These are phyloP conservation scores for Agapetus fuscipes DNA, from an alignment of 2,888 invertebrate genomes.

Conservation along the genomic window DNA sequence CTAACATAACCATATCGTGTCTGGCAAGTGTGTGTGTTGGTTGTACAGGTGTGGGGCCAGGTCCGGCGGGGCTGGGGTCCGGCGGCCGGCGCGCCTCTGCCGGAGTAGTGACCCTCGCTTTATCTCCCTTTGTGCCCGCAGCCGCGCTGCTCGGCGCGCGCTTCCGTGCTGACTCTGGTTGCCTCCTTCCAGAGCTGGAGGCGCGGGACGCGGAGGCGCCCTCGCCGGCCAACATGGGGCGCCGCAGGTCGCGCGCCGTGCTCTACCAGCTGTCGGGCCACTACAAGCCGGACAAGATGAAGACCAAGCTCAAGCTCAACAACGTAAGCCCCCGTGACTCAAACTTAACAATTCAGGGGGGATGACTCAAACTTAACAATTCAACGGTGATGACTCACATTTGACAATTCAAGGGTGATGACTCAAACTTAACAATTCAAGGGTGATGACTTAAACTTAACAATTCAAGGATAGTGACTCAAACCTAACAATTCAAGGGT, in stretches of 20 bases:
- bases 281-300: conserved; percentile 89
- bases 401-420: too few species aligned
- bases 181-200: conserved; percentile 70
- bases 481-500: too few species aligned
- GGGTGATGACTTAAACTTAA: too few species aligned
- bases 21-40: conserved; percentile 20
- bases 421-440: too few species aligned
- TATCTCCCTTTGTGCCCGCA: conserved; percentile 56
- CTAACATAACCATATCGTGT: too few species aligned
- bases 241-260: conserved; percentile 87
- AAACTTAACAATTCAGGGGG: too few species aligned
- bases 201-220: conserved; percentile 69
- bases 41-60: too few species aligned
- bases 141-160: conserved; percentile 71
- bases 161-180: conserved; percentile 71
- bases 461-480: too few species aligned
- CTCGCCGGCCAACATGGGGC: conserved; percentile 81
- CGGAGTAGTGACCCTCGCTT: conserved; percentile 51
- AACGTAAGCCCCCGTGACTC: conserved; percentile 78
- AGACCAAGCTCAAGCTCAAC: conserved; percentile 88
- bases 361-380: too few species aligned
- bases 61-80: too few species aligned
- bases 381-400: too few species aligned
- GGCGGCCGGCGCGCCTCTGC: conserved; percentile 44
- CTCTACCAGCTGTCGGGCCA: conserved; percentile 95